Conservation (phyloP, 2,888 invertebrate species). For the Cheilosia impressa region DNA sequence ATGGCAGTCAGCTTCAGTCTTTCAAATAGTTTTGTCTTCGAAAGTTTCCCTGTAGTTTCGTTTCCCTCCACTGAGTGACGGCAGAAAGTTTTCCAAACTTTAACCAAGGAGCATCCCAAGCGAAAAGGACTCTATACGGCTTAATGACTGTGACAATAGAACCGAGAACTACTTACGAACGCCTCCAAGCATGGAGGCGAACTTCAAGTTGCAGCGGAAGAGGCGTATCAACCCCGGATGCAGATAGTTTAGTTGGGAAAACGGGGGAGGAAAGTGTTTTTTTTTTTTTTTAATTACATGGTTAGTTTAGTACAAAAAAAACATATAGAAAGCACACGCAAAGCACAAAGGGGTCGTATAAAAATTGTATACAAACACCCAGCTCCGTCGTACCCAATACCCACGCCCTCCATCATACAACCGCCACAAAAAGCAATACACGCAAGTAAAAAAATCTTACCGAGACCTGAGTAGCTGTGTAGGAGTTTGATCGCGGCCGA, state of each 20-base stretch:
- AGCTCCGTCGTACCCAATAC: background rate
- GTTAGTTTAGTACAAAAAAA: conserved; percentile 1
- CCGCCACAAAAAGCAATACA: conserved; percentile 41
- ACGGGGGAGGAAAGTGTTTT: background rate
- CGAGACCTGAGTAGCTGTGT: conserved; percentile 94
- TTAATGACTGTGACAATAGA: conserved; percentile 6
- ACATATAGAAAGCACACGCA: conserved; percentile 14
- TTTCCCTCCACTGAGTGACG: background rate
- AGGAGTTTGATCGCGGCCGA: conserved; percentile 91
- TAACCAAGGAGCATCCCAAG: background rate
- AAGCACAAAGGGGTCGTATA: background rate
- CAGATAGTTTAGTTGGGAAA: background rate
- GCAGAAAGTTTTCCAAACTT: background rate
- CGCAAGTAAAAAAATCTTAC: conserved; percentile 86
- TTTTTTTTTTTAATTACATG: conserved; percentile 1
- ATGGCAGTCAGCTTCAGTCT: background rate
- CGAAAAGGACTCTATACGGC: background rate
- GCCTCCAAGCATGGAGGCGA: background rate
- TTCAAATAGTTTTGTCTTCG: background rate
- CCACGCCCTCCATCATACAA: conserved; percentile 10
- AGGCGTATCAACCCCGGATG: conserved; percentile 1
- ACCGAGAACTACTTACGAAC: conserved; percentile 1
- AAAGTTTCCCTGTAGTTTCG: background rate
- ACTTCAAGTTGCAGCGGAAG: background rate
- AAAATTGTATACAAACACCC: too few species aligned